These are phyloP conservation scores for Saguinus imperator DNA, from an alignment of 2,113 vertebrate species.

Conservation along the genomic window DNA sequence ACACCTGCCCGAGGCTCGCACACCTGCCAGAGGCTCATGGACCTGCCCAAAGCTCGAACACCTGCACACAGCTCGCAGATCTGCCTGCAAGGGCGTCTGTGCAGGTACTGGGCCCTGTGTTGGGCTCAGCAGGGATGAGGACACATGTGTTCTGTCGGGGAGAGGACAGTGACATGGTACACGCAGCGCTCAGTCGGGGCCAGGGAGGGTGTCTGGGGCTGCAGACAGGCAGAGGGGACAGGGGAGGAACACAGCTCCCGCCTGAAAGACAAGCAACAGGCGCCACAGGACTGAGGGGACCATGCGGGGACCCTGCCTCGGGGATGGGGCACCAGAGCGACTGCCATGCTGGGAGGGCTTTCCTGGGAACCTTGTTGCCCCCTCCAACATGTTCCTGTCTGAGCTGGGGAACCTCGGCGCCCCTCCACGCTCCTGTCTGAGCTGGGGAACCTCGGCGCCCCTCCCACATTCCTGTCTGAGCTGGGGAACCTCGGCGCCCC, in stretches of 20 bases:
- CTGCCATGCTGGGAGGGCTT: not conserved
- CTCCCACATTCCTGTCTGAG: not conserved
- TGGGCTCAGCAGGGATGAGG: not conserved
- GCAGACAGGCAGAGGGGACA: not conserved
- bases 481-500: not conserved
- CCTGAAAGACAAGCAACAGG: not conserved
- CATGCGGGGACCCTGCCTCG: not conserved
- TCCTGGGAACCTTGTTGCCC: not conserved
- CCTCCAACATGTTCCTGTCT: not conserved
- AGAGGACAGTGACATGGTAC: not conserved
- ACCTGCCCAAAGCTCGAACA: not conserved
- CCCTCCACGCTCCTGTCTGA: not conserved
- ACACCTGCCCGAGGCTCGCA: not conserved
- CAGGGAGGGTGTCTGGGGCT: not conserved
- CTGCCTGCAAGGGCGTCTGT: not conserved
- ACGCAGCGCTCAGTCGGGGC: rapidly evolving
- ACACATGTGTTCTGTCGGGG: not conserved
- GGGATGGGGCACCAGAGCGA: not conserved
- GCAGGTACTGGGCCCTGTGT: not conserved
- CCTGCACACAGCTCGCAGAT: not conserved
- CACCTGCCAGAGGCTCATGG: too few relatives aligned
- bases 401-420: too few relatives aligned
- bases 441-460: too few relatives aligned
- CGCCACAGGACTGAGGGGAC: not conserved
- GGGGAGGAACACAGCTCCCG: not conserved